Conservation (phyloP, 2,888 invertebrate species). For the Ceriagrion tenellum region DNA sequence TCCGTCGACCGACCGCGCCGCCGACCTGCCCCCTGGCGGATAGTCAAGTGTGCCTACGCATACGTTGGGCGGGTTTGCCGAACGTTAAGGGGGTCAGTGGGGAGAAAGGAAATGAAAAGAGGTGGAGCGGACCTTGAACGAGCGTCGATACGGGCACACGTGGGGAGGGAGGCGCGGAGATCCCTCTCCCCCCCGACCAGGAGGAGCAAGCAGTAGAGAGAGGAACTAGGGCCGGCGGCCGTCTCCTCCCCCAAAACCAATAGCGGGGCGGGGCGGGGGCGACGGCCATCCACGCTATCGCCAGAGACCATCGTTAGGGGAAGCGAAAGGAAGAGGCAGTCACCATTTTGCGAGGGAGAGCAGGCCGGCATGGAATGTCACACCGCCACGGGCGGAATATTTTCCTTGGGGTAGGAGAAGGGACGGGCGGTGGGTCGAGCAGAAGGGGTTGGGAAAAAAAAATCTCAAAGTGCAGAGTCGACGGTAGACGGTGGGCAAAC, state of each 20-base stretch:
- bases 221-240: no score
- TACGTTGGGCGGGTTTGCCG: constrained; percentile 42
- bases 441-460: neutral
- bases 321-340: neutral
- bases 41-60: constrained; percentile 48
- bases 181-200: neutral
- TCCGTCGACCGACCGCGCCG: neutral
- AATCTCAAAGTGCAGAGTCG: constrained; percentile 7
- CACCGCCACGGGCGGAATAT: constrained; percentile 29
- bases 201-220: no score
- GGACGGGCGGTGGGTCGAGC: no score
- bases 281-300: neutral
- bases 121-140: neutral
- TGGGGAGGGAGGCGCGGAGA: neutral
- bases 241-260: neutral
- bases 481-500: constrained; percentile 23
- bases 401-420: neutral
- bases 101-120: neutral
- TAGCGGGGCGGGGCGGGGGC: neutral
- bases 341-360: constrained; percentile 5
- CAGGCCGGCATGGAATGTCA: neutral
- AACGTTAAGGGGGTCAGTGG: constrained; percentile 36
- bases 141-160: neutral
- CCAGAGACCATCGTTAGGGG: neutral
- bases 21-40: neutral